These are phyloP conservation scores for Arctocebus calabarensis DNA, from an alignment of 2,797 vertebrate genomes.

Conservation along the genomic window DNA sequence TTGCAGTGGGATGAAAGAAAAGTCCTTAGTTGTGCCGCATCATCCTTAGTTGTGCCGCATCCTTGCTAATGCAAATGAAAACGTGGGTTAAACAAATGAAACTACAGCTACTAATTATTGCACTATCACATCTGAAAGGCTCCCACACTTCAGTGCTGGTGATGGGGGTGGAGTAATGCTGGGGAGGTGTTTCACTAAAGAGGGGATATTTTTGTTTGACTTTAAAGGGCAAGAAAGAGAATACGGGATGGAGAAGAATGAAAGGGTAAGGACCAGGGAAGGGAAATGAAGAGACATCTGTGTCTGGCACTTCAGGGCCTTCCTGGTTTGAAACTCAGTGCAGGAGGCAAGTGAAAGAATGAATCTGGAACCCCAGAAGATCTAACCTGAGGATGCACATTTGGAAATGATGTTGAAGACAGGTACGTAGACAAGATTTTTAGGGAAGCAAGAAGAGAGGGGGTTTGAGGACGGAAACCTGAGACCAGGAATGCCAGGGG, in stretches of 20 bases:
- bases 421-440: not conserved
- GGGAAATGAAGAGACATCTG: not conserved
- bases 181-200: not conserved
- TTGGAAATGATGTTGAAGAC: not conserved
- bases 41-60: not conserved
- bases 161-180: not conserved
- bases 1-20: not conserved
- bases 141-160: not conserved
- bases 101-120: not conserved
- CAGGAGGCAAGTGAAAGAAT: not conserved
- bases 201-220: not conserved
- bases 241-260: not conserved
- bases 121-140: constrained; percentile 1
- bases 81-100: not conserved
- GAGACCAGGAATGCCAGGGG: not conserved
- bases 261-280: not conserved
- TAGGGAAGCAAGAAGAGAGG: not conserved
- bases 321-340: not conserved
- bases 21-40: not conserved
- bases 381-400: not conserved
- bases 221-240: constrained; percentile 8
- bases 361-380: not conserved
- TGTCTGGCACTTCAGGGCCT: not conserved
- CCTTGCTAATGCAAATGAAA: not conserved
- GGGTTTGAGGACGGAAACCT: not conserved